Percentiles rank a stretch among this genome's conserved stretches.
Evolutionary conservation across 1,140 invertebrate genomes (phyloP).

Genomic region (Penaeus indicus): DNA sequence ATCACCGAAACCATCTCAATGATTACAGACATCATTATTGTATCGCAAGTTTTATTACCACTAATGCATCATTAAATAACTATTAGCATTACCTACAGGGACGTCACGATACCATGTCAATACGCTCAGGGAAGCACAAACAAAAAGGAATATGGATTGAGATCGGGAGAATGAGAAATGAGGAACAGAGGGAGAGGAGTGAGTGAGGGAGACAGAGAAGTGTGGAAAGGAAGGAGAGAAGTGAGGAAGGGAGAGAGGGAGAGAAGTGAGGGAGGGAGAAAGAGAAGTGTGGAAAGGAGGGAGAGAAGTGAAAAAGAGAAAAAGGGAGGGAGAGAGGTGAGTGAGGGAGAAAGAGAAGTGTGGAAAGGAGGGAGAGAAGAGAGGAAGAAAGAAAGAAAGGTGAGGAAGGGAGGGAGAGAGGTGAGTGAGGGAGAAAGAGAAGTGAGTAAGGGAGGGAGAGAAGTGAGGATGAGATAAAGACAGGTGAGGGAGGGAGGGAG

Average conservation of each 20-base stretch:
- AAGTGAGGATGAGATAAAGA: background rate
- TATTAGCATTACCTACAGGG: no score
- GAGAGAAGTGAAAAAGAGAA: background rate
- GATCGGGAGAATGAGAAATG: no score
- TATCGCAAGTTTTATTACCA: no score
- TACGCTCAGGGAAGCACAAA: no score
- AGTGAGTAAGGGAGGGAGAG: background rate
- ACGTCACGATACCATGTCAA: no score
- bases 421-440: background rate
- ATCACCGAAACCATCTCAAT: no score
- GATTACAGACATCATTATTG: no score
- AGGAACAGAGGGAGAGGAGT: background rate
- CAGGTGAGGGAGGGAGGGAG: background rate
- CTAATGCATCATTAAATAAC: no score
- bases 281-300: background rate
- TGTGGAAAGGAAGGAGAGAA: background rate
- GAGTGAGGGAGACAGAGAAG: background rate
- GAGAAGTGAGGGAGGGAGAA: background rate
- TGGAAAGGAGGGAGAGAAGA: background rate
- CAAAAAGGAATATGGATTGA: no score
- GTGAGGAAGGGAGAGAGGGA: background rate
- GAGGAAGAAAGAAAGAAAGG: background rate
- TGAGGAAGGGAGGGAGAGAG: background rate
- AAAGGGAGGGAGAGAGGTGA: background rate
- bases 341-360: background rate